Base-by-base conservation (phyloP, 2,797 vertebrate genomes). In the Champsocephalus esox region DNA sequence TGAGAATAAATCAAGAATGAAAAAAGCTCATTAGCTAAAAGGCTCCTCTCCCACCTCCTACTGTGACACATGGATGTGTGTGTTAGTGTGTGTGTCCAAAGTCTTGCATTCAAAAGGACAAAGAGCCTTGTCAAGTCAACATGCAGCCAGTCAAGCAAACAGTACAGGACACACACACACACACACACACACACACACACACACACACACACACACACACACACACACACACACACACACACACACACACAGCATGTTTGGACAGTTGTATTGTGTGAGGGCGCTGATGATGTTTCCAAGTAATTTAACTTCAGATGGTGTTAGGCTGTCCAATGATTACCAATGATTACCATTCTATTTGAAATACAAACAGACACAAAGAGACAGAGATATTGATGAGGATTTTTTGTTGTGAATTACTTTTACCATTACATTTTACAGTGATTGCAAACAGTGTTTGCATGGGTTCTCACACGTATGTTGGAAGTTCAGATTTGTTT, bases 41-140 rank as follows among this genome's bases (percentile, higher is more conserved):
- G 75, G 77, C 60, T 83, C 43, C 50, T 75, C 76, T 83, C 69
- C 77, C 70, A 79, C 81, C 77, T 68, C 79, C 82, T 70, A 81
- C 84, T 83, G 84, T 70, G 80, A 61, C 70, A 38, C 70, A 69
- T 58, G 61, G 41, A 51, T 66, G 24, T 64, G 65, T 83, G 82
- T 66, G 59, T 81, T 41, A 76, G 51, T 76, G 46, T 79, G 51
- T 81, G 69, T 63, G 79, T 78, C 65, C 64, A 63, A 50, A 59
- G 67, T 41, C 66, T 80, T 78, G 80, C 75, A 84, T 80, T 88
- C 69, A 84, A 80, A 75, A 89, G 73, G 74, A 88, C 86, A 88
- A 88, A 86, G 77, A 87, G 71, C 70, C 77, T 77, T 82, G 82
- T 85, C 80, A 88, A 88, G 82, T 71, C 84, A 85, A 83, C 77